phyloP scores from a whole-genome alignment of 2,888 invertebrate genomes.

The Dicyrtoma fusca region DNA sequence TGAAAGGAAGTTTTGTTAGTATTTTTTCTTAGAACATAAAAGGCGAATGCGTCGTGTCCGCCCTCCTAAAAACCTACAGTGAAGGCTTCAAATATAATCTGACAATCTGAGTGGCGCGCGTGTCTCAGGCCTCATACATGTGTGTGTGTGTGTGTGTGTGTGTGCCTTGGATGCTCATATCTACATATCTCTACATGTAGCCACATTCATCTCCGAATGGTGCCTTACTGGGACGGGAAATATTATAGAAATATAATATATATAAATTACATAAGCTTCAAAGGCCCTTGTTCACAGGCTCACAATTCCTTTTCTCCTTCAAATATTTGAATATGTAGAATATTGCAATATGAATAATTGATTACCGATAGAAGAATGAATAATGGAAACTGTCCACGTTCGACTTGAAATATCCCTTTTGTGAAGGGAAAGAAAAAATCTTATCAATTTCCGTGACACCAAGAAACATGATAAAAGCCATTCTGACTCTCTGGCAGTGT shows the following conservation, averaged over 20 bases:
- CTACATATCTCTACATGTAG: too few relatives aligned
- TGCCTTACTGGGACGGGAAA: too few relatives aligned
- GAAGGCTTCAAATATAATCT: slow-evolving; percentile 6
- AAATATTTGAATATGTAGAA: too few relatives aligned
- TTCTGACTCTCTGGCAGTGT: slow-evolving; percentile 6
- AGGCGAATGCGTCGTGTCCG: slow-evolving; percentile 15
- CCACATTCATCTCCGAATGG: too few relatives aligned
- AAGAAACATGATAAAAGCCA: slow-evolving; percentile 24
- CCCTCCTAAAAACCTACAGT: background rate
- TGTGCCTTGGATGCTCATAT: background rate
- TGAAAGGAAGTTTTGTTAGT: background rate
- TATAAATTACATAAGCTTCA: too few relatives aligned
- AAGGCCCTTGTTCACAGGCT: too few relatives aligned
- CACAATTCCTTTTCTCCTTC: too few relatives aligned
- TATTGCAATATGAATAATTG: slow-evolving; percentile 15
- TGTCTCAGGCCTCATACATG: too few relatives aligned
- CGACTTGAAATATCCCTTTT: slow-evolving; percentile 1
- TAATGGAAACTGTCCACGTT: slow-evolving; percentile 19
- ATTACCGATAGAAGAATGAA: slow-evolving; percentile 24
- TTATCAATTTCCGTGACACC: slow-evolving; percentile 35
- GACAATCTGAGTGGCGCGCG: background rate
- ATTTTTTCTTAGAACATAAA: background rate
- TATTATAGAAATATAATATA: too few relatives aligned
- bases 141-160: background rate
- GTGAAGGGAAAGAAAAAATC: slow-evolving; percentile 1